Percentiles rank a stretch among this genome's conserved stretches.
phyloP scores from a whole-genome alignment of 2,113 vertebrate species.

The Ptyas mucosa region DNA sequence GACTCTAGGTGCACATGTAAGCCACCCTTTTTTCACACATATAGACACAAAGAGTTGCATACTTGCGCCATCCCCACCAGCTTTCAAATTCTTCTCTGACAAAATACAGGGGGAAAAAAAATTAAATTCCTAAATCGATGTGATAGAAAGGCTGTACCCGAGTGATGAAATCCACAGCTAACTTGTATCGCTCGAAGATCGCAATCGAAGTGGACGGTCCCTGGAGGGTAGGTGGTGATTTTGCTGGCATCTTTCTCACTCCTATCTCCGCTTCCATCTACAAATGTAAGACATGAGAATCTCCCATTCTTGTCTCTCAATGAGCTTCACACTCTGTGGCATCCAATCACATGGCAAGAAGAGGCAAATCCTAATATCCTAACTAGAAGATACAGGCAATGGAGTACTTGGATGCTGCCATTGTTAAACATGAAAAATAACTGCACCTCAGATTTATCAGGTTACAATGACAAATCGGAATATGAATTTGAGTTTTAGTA shows the following conservation, averaged over 20 bases:
- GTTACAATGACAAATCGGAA: not conserved
- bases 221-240: constrained; percentile 96
- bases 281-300: constrained; percentile 58
- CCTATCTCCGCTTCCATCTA: constrained; percentile 94
- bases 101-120: not conserved
- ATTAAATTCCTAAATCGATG: not conserved
- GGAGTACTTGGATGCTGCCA: not conserved
- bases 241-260: constrained; percentile 98
- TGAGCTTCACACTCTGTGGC: constrained; percentile 42
- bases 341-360: constrained; percentile 36
- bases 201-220: constrained; percentile 90
- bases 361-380: not conserved
- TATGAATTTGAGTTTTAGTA: not conserved
- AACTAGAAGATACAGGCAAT: not conserved
- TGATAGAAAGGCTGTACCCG: constrained; percentile 72
- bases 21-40: not conserved
- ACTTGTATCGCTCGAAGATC: constrained; percentile 93
- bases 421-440: not conserved
- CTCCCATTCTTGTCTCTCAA: constrained; percentile 20
- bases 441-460: not conserved
- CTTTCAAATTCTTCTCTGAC: not conserved
- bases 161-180: constrained; percentile 98
- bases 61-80: not conserved
- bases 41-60: not conserved
- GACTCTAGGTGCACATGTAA: not conserved